Conservation (phyloP, 30 jellyfish, hydroid and myxozoan genomes). For the Aurelia sp. region DNA sequence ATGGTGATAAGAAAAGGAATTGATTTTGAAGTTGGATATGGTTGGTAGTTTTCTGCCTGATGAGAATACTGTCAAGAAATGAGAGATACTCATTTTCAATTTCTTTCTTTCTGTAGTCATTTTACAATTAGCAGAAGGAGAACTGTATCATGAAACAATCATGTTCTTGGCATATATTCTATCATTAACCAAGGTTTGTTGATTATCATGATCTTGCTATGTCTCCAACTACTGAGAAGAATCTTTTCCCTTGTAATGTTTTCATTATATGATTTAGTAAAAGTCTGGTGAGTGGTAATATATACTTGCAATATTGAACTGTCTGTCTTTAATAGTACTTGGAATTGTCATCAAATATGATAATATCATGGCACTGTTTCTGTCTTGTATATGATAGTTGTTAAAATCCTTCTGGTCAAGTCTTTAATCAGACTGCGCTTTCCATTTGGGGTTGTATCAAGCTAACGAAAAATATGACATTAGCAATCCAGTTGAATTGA, state of each 20-base stretch:
- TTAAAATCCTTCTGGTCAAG: too few species aligned
- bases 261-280: background rate
- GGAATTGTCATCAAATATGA: too few species aligned
- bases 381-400: too few species aligned
- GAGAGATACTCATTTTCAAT: background rate
- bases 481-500: too few species aligned
- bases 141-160: constrained; percentile 51
- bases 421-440: too few species aligned
- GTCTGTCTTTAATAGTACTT: too few species aligned
- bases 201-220: background rate
- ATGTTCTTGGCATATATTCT: constrained; percentile 71
- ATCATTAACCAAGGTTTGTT: constrained; percentile 53
- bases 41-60: background rate
- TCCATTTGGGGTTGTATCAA: too few species aligned
- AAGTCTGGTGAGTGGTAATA: background rate
- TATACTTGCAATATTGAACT: too few species aligned
- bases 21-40: background rate
- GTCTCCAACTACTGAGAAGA: too few species aligned
- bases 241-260: background rate
- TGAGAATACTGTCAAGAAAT: background rate
- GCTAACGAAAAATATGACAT: too few species aligned
- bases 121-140: constrained; percentile 65
- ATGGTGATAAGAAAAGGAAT: too few species aligned
- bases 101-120: constrained; percentile 34
- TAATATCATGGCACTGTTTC: too few species aligned